Evolutionary conservation across 2,888 invertebrate species (phyloP).

Genomic region (Stenodera caucasica): DNA sequence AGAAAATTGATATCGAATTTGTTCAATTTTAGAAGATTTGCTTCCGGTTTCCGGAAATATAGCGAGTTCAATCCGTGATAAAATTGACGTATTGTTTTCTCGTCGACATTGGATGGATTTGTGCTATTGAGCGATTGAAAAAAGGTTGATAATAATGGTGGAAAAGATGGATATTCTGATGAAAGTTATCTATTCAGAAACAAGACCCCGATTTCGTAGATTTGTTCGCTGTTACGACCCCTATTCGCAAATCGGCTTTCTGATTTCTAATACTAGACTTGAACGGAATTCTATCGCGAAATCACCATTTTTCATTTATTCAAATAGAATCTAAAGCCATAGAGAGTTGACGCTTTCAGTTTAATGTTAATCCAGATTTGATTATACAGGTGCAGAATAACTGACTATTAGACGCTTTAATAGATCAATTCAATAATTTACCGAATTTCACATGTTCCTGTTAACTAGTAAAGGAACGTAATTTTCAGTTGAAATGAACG

Average conservation of each 20-base stretch:
- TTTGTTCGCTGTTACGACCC: constrained; percentile 2
- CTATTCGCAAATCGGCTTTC: constrained; percentile 1
- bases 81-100: no score
- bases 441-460: not conserved
- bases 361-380: constrained; percentile 2
- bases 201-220: constrained; percentile 1
- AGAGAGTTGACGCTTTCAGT: not conserved
- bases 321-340: not conserved
- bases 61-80: not conserved
- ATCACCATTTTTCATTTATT: constrained; percentile 3
- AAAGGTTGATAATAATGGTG: no score
- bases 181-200: constrained; percentile 4
- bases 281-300: not conserved
- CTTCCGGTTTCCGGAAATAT: not conserved
- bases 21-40: not conserved
- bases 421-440: not conserved
- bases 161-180: no score
- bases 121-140: no score
- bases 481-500: not conserved
- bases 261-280: not conserved
- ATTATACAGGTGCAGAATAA: constrained; percentile 1
- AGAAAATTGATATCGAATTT: not conserved
- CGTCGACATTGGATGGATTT: no score
- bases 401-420: constrained; percentile 4
- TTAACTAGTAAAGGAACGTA: not conserved